phyloP scores from a whole-genome alignment of 2,113 vertebrate genomes.

The Ailuropoda melanoleuca region DNA sequence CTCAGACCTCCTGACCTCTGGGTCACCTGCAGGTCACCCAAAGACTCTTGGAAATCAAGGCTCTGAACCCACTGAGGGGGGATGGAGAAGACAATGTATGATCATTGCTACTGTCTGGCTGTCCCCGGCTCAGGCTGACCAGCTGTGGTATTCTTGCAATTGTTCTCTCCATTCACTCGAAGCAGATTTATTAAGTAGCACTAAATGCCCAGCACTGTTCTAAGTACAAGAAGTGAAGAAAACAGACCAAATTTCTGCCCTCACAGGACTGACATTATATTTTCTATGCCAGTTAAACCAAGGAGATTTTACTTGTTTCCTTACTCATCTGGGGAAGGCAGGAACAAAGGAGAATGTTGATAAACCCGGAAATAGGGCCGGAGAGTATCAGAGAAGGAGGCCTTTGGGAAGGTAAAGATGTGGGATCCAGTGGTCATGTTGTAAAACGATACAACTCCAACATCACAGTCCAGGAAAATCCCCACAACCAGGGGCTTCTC shows the following conservation, averaged over 20 bases:
- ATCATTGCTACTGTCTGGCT: background rate
- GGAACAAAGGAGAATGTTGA: conserved; percentile 36
- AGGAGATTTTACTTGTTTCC: background rate
- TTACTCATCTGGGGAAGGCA: background rate
- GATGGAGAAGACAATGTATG: background rate
- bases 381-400: conserved; percentile 17
- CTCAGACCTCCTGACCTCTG: background rate
- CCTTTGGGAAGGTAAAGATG: conserved; percentile 58
- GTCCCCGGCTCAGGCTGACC: background rate
- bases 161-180: too few relatives aligned
- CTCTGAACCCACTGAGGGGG: background rate
- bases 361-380: conserved; percentile 57
- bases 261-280: background rate
- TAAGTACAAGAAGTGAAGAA: background rate
- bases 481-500: conserved; percentile 37
- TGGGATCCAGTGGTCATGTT: conserved; percentile 17
- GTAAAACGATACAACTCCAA: conserved; percentile 51
- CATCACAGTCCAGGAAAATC: conserved; percentile 46
- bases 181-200: background rate
- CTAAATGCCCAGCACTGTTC: background rate
- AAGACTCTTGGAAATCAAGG: background rate
- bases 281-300: background rate
- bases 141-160: background rate
- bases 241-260: background rate
- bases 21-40: background rate